These are phyloP conservation scores for Alentia gelatinosa DNA, from an alignment of 2,888 invertebrate genomes.

Conservation along the genomic window DNA sequence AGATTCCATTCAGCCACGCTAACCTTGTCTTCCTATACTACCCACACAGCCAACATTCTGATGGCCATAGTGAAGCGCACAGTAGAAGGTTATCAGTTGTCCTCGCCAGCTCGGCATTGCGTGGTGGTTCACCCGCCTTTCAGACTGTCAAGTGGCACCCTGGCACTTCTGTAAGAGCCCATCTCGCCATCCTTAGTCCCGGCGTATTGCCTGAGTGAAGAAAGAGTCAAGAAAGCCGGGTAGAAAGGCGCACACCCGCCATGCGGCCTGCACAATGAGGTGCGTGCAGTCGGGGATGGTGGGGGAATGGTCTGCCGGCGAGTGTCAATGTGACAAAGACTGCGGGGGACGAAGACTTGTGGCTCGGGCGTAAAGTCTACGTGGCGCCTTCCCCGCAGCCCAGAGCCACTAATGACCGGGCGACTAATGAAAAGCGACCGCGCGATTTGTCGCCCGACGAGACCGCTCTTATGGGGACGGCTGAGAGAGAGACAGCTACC, in stretches of 20 bases:
- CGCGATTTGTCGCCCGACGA: neutral
- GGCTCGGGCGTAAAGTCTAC: neutral
- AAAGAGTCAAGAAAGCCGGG: neutral
- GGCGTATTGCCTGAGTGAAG: neutral
- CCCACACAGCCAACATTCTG: too few relatives aligned
- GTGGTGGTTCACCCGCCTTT: neutral
- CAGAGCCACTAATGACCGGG: neutral
- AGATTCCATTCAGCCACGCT: too few relatives aligned
- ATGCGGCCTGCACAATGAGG: neutral
- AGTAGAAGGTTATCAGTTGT: too few relatives aligned
- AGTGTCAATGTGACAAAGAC: constrained; percentile 1
- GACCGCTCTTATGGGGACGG: too few relatives aligned
- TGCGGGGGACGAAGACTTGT: neutral
- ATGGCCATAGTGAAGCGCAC: too few relatives aligned
- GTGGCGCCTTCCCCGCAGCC: neutral
- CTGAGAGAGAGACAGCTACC: neutral
- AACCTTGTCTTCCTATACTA: too few relatives aligned
- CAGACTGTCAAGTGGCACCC: neutral
- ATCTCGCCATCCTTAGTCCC: neutral
- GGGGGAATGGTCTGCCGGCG: neutral
- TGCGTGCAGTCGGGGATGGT: neutral
- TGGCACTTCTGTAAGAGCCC: neutral
- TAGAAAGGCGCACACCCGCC: neutral
- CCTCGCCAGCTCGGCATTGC: too few relatives aligned
- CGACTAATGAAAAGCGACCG: neutral